Evolutionary conservation across 2,113 vertebrate genomes (phyloP), one percentile per base, ranked within the genome.

Genomic region (Microcebus griseorufus): DNA sequence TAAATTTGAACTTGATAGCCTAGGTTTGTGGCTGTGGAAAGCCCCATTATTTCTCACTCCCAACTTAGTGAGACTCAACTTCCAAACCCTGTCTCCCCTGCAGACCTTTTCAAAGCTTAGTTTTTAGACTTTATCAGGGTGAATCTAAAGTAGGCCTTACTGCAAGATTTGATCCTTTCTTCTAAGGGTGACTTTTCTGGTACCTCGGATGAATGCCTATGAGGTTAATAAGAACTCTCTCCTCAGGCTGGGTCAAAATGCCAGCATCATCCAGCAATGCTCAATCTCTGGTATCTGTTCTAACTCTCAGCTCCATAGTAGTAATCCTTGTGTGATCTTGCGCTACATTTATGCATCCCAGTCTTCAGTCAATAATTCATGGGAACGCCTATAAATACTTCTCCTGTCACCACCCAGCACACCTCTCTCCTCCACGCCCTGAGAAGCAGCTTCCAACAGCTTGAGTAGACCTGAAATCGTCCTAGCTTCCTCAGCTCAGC

Each of bases 1-100:
- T 86, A 86, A 78, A 90, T 39, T 22, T 76, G 39, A 78, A 93
- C 23, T 73, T 84, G 6, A 73, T 75, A 78, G 45, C n/a, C 18
- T 65, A 27, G 17, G 11, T 92, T 96, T 80, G 73, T 79, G 45
- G 27, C 23, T 93, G 25, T 76, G 13, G 39, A 76, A 94, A 73
- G 9, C 16, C 32, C 37, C 48, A 6, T 48, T 73, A 10, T 86
- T 92, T 93, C 51, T 83, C 32, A 80, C 90, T 81, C 9, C 12
- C 32, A 48, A 39, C 6, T 79, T 72, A 72, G 20, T 78, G 20
- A 13, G 23, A 51, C 17, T 94, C 45, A 58, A 34, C 16, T 42
- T 78, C 73, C 70, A 88, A 81, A 69, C 27, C 69, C n/a, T 37
- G 34, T 70, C 20, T 78, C 39, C 34, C 20, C 22, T 84, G 34